These are phyloP conservation scores for Hippoglossus stenolepis DNA, from an alignment of 2,113 vertebrate species.

Conservation along the genomic window DNA sequence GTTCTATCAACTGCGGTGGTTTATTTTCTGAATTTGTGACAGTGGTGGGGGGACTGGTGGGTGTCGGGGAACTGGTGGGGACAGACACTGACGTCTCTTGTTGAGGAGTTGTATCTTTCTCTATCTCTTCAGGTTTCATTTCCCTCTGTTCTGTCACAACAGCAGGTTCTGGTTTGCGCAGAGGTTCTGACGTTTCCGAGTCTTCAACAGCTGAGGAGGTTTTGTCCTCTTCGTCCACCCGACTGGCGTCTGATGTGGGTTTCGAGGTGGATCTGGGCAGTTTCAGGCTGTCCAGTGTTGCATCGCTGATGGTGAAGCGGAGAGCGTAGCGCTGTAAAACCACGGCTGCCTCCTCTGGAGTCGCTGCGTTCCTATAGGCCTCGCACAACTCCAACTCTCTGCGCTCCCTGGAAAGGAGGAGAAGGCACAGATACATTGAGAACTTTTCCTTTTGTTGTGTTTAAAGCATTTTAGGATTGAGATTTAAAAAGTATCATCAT, in stretches of 20 bases:
- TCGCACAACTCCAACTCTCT: slow-evolving; percentile 92
- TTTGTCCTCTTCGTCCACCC: slow-evolving; percentile 29
- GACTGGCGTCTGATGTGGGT: slow-evolving; percentile 53
- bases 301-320: slow-evolving; percentile 97
- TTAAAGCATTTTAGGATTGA: background rate
- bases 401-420: slow-evolving; percentile 82
- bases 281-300: slow-evolving; percentile 93
- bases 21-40: slow-evolving; percentile 40
- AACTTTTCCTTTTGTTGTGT: background rate
- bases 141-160: slow-evolving; percentile 5
- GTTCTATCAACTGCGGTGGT: slow-evolving; percentile 67
- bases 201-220: background rate
- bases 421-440: background rate
- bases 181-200: slow-evolving; percentile 24
- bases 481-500: background rate
- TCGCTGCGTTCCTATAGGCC: slow-evolving; percentile 90
- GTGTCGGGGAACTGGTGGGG: slow-evolving; percentile 58
- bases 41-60: slow-evolving; percentile 77
- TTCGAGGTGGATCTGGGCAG: slow-evolving; percentile 86
- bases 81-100: slow-evolving; percentile 4
- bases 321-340: slow-evolving; percentile 96
- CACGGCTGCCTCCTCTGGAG: slow-evolving; percentile 90
- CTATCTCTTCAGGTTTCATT: slow-evolving; percentile 16
- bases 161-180: slow-evolving; percentile 25
- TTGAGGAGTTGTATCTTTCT: slow-evolving; percentile 1